These are phyloP conservation scores for Prosapia bicincta DNA, from an alignment of 2,888 invertebrate species.

Conservation along the genomic window DNA sequence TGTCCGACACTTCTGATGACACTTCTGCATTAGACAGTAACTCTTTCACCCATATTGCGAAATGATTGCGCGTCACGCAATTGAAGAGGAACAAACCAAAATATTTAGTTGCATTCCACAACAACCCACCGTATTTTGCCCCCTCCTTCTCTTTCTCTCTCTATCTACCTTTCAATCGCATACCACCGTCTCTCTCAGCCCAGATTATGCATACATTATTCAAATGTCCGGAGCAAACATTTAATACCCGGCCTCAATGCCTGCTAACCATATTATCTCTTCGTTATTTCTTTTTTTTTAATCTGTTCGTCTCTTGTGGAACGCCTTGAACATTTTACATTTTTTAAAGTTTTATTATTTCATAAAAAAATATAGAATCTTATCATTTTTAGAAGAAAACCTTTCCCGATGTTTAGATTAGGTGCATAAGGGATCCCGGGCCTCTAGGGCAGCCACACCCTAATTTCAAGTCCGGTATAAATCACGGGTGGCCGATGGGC, in stretches of 20 bases:
- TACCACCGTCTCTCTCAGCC: slow-evolving; percentile 9
- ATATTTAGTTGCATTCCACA: not conserved
- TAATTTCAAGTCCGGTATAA: not conserved
- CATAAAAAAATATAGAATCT: not conserved
- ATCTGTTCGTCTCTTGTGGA: not conserved
- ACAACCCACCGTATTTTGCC: not conserved
- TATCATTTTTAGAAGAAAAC: not conserved
- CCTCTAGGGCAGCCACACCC: not conserved
- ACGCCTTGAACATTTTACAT: not conserved
- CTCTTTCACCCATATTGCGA: too few relatives aligned
- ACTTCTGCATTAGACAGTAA: too few relatives aligned
- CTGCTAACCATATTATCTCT: not conserved
- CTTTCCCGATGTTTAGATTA: not conserved
- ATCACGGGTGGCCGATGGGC: not conserved
- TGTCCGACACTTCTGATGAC: too few relatives aligned
- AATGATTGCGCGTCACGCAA: too few relatives aligned
- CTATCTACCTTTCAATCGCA: not conserved
- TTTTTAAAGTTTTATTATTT: not conserved
- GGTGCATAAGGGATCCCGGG: not conserved
- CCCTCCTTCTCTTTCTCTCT: not conserved
- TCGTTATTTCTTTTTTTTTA: not conserved
- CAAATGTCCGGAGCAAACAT: slow-evolving; percentile 19
- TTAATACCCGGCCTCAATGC: not conserved
- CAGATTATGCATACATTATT: slow-evolving; percentile 32
- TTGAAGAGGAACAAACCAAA: not conserved